Conservation (phyloP, 2,797 vertebrate species). For the Sciaenops ocellatus region DNA sequence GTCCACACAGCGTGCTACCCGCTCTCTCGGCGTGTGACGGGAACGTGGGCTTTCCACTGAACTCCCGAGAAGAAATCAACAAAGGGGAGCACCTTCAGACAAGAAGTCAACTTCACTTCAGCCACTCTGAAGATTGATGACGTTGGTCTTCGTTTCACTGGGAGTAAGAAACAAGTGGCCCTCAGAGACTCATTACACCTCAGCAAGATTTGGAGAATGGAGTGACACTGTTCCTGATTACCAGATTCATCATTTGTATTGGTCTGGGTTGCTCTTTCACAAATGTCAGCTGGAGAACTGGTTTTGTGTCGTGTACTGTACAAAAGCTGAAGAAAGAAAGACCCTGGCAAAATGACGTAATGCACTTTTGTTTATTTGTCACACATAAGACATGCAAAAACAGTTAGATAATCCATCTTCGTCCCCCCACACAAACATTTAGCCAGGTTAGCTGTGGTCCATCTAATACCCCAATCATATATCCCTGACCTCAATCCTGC, state of each 20-base stretch:
- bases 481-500: slow-evolving; percentile 77
- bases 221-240: slow-evolving; percentile 64
- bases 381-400: slow-evolving; percentile 39
- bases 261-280: slow-evolving; percentile 48
- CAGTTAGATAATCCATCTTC: slow-evolving; percentile 68
- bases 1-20: slow-evolving; percentile 56
- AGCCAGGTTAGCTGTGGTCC: slow-evolving; percentile 50
- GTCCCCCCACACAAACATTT: slow-evolving; percentile 59
- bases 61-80: slow-evolving; percentile 59
- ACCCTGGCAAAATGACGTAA: slow-evolving; percentile 7
- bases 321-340: slow-evolving; percentile 12
- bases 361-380: slow-evolving; percentile 32
- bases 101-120: slow-evolving; percentile 63
- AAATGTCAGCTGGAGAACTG: slow-evolving; percentile 55
- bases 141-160: slow-evolving; percentile 64
- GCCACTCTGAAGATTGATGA: slow-evolving; percentile 76
- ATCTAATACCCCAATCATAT: slow-evolving; percentile 69
- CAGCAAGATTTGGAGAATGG: slow-evolving; percentile 66
- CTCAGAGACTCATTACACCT: slow-evolving; percentile 76
- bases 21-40: slow-evolving; percentile 25
- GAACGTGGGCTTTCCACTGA: slow-evolving; percentile 39
- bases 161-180: slow-evolving; percentile 74
- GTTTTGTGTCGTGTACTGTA: slow-evolving; percentile 7
- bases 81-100: slow-evolving; percentile 61
- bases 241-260: slow-evolving; percentile 72